Evolutionary conservation across 2,113 vertebrate species (phyloP), one percentile per base, ranked within the genome.

Genomic region (Desmodus rotundus): DNA sequence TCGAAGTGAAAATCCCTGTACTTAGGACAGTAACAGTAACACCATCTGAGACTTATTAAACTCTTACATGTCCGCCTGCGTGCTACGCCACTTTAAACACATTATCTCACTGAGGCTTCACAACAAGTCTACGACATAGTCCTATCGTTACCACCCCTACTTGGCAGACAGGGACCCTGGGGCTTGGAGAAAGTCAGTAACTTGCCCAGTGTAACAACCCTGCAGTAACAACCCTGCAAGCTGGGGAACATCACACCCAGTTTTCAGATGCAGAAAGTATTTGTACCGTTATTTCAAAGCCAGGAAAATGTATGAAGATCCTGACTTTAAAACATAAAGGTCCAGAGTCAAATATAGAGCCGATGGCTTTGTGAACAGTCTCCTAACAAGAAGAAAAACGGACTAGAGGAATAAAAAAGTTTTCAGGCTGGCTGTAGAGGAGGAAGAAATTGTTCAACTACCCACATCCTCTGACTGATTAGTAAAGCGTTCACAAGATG

Each of bases 241-340:
- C 52, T 61, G 28, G 36, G 33, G 38, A 38, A 87, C 54, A 67
- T 5, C 54, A 41, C n/a, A 2, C 31, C 65, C n/a, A 41, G 67
- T 93, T 82, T 78, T 82, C 81, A 92, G 31, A 76, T 31, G 41
- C 22, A 7, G 20, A 72, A 77, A 85, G 4, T n/a, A 3, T 45
- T 38, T 38, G 33, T 31, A 45, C 10, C 15, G 70, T 45, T 73
- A 91, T 89, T 87, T 89, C 63, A 90, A 94, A 96, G 26, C 31
- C 68, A 50, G 38, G 65, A 56, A 74, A 70, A 81, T 52, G 2
- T 8, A 61, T 68, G 41, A 91, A 91, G 87, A 91, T 36, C 20
- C 43, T 84, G n/a, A 94, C 38, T 80, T 90, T 73, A 76, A 86
- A 73, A 89, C 33, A 31, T n/a, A 87, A 90, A 76, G 85, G 90